These are phyloP conservation scores for Sclerurus mexicanus DNA, from an alignment of 2,113 vertebrate species.

Conservation along the genomic window DNA sequence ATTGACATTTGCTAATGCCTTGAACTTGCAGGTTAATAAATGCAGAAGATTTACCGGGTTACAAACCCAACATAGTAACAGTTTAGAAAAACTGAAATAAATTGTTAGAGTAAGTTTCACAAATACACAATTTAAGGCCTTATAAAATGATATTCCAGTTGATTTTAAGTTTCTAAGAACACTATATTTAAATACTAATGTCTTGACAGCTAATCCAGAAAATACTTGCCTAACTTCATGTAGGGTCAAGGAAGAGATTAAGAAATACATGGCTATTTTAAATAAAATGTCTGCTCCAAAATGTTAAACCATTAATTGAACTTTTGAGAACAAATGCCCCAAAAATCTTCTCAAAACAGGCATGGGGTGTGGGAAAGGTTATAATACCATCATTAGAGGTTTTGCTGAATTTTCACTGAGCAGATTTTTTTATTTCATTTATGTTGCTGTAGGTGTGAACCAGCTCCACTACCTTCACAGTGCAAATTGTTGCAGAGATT, in stretches of 20 bases:
- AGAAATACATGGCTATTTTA: neutral
- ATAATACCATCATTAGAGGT: neutral
- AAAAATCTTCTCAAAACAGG: neutral
- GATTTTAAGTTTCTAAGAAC: neutral
- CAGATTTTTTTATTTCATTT: neutral
- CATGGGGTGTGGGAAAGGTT: neutral
- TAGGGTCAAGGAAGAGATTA: neutral
- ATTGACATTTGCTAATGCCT: neutral
- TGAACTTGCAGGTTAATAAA: constrained; percentile 5
- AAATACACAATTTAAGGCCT: neutral
- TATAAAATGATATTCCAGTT: neutral
- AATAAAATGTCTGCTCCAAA: neutral
- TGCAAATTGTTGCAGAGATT: neutral
- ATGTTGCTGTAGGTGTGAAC: neutral
- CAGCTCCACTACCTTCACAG: neutral
- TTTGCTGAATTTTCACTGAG: neutral
- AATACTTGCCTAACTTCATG: neutral
- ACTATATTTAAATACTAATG: neutral
- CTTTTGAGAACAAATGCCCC: neutral
- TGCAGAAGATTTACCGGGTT: neutral
- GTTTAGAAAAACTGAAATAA: constrained; percentile 23
- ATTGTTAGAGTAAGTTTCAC: neutral
- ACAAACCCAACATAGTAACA: neutral
- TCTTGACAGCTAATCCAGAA: neutral
- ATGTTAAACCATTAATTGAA: neutral